Conservation (phyloP, 2,113 vertebrate species). For the Sebastes fasciatus region DNA sequence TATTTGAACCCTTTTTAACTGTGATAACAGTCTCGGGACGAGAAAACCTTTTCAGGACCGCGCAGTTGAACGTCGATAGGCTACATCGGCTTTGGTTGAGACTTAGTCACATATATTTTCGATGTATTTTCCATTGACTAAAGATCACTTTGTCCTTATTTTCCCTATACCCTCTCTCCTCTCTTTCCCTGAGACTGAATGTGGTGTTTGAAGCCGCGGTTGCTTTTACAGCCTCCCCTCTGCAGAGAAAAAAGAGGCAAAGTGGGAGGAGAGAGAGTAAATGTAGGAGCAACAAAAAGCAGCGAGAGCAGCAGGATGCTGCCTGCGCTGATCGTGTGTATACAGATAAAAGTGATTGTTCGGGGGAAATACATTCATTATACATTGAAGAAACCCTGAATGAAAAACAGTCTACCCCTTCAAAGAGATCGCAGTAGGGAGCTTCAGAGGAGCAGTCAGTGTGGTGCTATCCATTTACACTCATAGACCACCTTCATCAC, state of each 20-base stretch:
- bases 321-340: conserved; percentile 30
- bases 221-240: conserved; percentile 45
- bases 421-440: conserved; percentile 47
- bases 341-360: conserved; percentile 68
- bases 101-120: conserved; percentile 2
- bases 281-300: conserved; percentile 28
- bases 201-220: conserved; percentile 31
- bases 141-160: conserved; percentile 30
- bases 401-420: conserved; percentile 47
- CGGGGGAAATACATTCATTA: conserved; percentile 64
- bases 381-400: conserved; percentile 50
- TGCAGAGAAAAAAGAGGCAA: conserved; percentile 13
- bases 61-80: background rate
- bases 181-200: conserved; percentile 28
- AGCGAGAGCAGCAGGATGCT: conserved; percentile 33
- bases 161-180: conserved; percentile 4
- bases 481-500: conserved; percentile 34
- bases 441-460: conserved; percentile 42
- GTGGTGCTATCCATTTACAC: conserved; percentile 22
- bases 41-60: conserved; percentile 11
- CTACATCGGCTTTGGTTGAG: conserved; percentile 16
- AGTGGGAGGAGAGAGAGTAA: conserved; percentile 34
- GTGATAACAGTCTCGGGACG: conserved; percentile 19
- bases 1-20: conserved; percentile 10
- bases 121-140: conserved; percentile 35